Base-by-base conservation (phyloP, 1,140 invertebrate species). In the Drosophila bocki region DNA sequence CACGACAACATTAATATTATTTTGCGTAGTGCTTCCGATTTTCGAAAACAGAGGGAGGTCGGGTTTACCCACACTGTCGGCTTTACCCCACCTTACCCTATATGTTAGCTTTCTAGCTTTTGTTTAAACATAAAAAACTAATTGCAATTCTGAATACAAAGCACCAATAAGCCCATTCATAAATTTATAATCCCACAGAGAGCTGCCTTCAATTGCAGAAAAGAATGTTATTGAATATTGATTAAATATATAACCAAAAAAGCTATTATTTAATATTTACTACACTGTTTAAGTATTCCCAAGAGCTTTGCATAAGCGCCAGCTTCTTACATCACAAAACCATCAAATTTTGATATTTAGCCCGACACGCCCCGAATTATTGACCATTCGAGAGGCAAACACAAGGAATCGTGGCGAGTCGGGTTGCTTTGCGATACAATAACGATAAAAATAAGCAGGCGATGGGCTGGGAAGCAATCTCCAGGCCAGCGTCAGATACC, bases 371-470 rank as follows among this genome's bases (percentile, higher is more conserved):
- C 57, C 75, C 17, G 11, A 70, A 32, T 61, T 68, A 78, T 69
- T 77, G 72, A 77, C 56, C 74, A 70, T 70, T 70, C 50, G 26
- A 32, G n/a, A 17, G 17, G 29, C 61, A 33, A 44, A 51, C 35
- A 56, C 37, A 35, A 37, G 41, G 29, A 64, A 51, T 19, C 26
- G n/a, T 41, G 64, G 42, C 32, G 33, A 57, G 35, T 48, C 44
- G 44, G 17, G 29, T 75, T 63, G 50, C 70, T 22, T 29, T 37
- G 72, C 44, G 50, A 61, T 45, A 33, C 35, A 54, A 69, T 78
- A 69, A 77, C 61, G 62, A 77, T 76, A 76, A 76, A 76, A 35
- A 54, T 53, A 68, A 65, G 50, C 35, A 75, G 72, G 42, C 56
- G 33, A 74, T 47, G 69, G 37, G 12, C 58, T 47, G 39, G 13